Base-by-base conservation (phyloP, 2,797 vertebrate genomes). In the Chloroceryle inda region DNA sequence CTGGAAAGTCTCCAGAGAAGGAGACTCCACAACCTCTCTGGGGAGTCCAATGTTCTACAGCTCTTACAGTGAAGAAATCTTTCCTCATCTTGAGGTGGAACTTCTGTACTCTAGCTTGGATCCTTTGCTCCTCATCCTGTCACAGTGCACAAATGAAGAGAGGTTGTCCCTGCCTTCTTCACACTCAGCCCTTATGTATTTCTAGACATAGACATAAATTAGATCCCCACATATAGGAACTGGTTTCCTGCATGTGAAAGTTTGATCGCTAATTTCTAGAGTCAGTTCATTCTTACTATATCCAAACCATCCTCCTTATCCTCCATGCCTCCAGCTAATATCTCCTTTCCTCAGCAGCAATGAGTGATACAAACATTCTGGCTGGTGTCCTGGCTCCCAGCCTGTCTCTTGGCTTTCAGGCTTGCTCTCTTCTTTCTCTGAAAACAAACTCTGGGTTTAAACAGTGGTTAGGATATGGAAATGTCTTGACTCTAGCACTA, bases 331-430 rank as follows among this genome's bases (percentile, higher is more conserved):
- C 19, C 20, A 44, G 33, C 18, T 52, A 2, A 5, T 40, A 3
- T 4, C 4, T 40, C 11, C 15, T 22, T 61, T 61, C 38, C 55
- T 37, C 23, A 19, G 23, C 45, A 47, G 5, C 37, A 58, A 24
- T 13, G 45, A 27, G 23, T 56, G 37, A 17, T 22, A 42, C 15
- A 45, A 7, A 13, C 11, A 15, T 19, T 19, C 15, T 55, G 20
- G 21, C 58, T 33, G 67, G 10, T 37, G 0, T 72, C 63, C 35
- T 0, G 0, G 10, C 49, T 68, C 40, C 19, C 7, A 52, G 37
- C 33, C 22, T 35, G 10, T 49, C 40, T 63, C 21, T 35, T 49
- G 75, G 10, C 11, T 63, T 68, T 75, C 10, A 14, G 24, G 29
- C 10, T 89, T 44, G 18, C 10, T 80, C 19, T 64, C 9, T 35